phyloP scores from a whole-genome alignment of 2,797 vertebrate species.

The Pachyuromys duprasi region DNA sequence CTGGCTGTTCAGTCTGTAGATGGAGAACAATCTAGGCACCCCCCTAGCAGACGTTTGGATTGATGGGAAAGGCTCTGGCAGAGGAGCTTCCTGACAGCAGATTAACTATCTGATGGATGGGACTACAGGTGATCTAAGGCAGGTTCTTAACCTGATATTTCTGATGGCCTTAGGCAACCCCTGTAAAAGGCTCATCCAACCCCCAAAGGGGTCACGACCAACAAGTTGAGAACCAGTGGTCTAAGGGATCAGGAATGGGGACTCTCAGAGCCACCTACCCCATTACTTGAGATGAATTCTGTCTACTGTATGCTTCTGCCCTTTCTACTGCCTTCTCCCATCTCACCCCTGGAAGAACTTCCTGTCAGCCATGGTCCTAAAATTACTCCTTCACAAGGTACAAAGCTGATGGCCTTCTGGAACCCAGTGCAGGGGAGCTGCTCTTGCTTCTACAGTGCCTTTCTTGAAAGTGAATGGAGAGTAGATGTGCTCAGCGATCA shows the following conservation, averaged over 20 bases:
- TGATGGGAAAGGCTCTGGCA: neutral
- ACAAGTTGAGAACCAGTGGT: neutral
- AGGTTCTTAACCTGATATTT: neutral
- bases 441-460: neutral
- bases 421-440: neutral
- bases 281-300: rapidly evolving
- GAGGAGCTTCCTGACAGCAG: neutral
- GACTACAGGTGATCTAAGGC: neutral
- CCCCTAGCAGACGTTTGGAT: neutral
- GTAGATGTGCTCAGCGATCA: rapidly evolving
- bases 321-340: neutral
- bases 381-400: neutral
- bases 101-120: neutral
- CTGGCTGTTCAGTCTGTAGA: neutral
- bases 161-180: neutral
- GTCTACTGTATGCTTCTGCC: rapidly evolving
- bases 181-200: neutral
- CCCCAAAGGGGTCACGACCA: neutral
- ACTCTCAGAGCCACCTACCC: neutral
- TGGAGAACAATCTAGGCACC: rapidly evolving
- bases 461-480: neutral
- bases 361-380: neutral
- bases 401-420: neutral
- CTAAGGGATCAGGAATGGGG: neutral
- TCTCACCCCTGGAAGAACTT: neutral